These are phyloP conservation scores for Mythimna ferrago DNA, from an alignment of 2,888 invertebrate genomes.

Conservation along the genomic window DNA sequence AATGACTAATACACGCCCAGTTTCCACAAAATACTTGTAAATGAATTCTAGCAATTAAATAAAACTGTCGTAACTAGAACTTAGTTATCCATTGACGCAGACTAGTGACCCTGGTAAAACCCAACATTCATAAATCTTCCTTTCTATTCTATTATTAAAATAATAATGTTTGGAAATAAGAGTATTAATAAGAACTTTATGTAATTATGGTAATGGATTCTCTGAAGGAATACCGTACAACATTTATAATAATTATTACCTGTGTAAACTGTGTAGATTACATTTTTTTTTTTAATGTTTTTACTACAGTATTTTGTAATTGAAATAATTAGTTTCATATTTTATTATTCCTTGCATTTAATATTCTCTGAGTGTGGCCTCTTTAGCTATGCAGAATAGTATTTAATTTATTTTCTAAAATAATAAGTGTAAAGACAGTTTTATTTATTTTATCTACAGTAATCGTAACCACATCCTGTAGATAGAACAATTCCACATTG, in stretches of 20 bases:
- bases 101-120: constrained; percentile 70
- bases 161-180: constrained; percentile 39
- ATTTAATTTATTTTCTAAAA: no score
- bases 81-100: constrained; percentile 69
- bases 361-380: no score
- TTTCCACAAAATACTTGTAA: constrained; percentile 20
- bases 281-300: not conserved
- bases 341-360: no score
- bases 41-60: constrained; percentile 53
- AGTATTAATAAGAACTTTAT: constrained; percentile 27
- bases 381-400: no score
- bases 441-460: no score
- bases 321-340: no score
- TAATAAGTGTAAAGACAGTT: no score
- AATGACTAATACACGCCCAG: constrained; percentile 41
- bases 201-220: constrained; percentile 16
- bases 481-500: not conserved
- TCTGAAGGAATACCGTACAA: not conserved
- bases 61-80: constrained; percentile 36
- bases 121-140: constrained; percentile 66
- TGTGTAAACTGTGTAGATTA: not conserved
- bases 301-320: no score
- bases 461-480: not conserved
- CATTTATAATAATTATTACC: not conserved
- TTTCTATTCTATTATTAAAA: constrained; percentile 57